Evolutionary conservation across 2,113 vertebrate species (phyloP), one percentile per base, ranked within the genome.

Genomic region (Vireo altiloquus): DNA sequence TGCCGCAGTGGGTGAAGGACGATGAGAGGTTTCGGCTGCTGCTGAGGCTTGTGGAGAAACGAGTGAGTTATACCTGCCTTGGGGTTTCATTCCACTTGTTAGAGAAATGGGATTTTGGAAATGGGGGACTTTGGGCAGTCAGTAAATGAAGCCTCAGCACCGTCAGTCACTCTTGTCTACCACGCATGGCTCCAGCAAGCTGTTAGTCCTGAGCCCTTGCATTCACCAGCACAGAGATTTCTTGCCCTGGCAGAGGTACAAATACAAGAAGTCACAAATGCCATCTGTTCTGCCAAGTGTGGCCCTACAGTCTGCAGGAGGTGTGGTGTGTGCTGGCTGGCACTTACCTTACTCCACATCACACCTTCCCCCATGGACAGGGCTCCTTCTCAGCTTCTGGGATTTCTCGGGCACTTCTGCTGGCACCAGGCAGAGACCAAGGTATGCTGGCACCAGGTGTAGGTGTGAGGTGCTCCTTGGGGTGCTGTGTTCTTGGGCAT

Each of bases 1-100:
- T 99, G 60, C 99, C 99, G 0, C 91, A 94, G 52, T 98, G 99
- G 98, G 93, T 99, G 50, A 98, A 98, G 6, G 98, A 99, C 37
- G 99, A 99, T 30, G 99, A 99, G 28, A 98, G 98, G 86, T 99
- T 99, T 96, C 98, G 98, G 17, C 95, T 98, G 72, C 97, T 99
- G 83, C 98, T 99, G 87, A 98, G 97, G 90, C 98, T 98, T 94
- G 98, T 99, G 13, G 99, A 99, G 97, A 99, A 98, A 97, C 98
- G 98, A 98, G 99, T 99, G 82, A 97, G 98, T 87, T 76, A 75
- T 19, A 37, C 25, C 46, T 61, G 54, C 81, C 54, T 37, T 74
- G 18, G 52, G 80, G 22, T 69, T 70, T 52, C 3, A 3, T 56
- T 89, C 15, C 35, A 14, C 6, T 3, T 19, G 3, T 19, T 40